These are phyloP conservation scores for Cryptosula pallasiana DNA, from an alignment of 2,888 invertebrate species.

Conservation along the genomic window DNA sequence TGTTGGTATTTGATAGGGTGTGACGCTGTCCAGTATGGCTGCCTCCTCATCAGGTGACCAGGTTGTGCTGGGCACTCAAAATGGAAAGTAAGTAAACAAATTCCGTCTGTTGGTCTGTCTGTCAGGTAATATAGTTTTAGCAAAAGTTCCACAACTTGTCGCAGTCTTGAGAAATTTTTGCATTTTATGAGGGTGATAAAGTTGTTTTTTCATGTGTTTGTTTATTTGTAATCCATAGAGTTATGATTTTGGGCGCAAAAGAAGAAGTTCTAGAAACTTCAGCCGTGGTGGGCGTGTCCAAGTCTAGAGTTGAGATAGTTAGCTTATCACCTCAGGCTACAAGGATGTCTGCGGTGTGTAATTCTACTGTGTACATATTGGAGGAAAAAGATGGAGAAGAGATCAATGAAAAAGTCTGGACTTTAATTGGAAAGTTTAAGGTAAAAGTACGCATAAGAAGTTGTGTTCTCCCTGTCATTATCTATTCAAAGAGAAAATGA, in stretches of 20 bases:
- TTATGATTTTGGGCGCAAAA: too few species aligned
- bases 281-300: background rate
- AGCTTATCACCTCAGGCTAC: background rate
- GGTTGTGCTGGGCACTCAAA: background rate
- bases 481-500: too few species aligned
- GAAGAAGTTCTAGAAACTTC: background rate
- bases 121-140: too few species aligned
- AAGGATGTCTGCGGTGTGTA: background rate
- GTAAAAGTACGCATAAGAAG: too few species aligned
- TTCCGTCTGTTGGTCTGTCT: too few species aligned
- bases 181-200: too few species aligned
- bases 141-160: too few species aligned
- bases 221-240: too few species aligned
- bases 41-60: background rate
- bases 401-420: background rate
- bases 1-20: slow-evolving; percentile 24
- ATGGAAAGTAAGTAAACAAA: background rate
- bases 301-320: background rate
- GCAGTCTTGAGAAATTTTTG: too few species aligned
- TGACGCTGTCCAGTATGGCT: background rate
- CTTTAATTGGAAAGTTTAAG: background rate
- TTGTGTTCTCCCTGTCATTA: too few species aligned
- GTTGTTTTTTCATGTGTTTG: too few species aligned
- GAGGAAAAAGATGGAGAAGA: background rate
- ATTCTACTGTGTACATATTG: background rate